Percentiles rank a stretch among this genome's conserved stretches.
phyloP scores from a whole-genome alignment of 2,888 invertebrate genomes.

The Busseola fusca region DNA sequence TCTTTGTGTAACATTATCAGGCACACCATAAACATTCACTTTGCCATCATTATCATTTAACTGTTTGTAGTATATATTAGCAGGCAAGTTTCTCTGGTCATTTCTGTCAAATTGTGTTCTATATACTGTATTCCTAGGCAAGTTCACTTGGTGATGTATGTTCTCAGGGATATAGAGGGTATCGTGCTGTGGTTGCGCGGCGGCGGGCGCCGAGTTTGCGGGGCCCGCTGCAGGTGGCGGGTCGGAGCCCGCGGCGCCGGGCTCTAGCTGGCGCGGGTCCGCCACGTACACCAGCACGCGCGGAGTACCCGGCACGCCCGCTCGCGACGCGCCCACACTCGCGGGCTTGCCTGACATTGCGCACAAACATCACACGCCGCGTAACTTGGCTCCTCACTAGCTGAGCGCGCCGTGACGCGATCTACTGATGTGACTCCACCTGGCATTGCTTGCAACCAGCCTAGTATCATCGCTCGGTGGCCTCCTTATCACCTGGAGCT shows the following conservation, averaged over 20 bases:
- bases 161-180: constrained; percentile 75
- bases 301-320: constrained; percentile 85
- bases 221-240: constrained; percentile 70
- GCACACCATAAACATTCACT: constrained; percentile 70
- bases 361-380: constrained; percentile 92
- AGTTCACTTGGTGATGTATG: constrained; percentile 71
- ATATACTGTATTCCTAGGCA: constrained; percentile 73
- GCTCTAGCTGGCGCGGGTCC: constrained; percentile 87
- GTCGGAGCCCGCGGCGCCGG: constrained; percentile 82
- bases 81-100: constrained; percentile 72
- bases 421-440: constrained; percentile 76
- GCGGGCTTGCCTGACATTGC: constrained; percentile 94
- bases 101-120: constrained; percentile 70
- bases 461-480: constrained; percentile 82
- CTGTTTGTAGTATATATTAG: constrained; percentile 77
- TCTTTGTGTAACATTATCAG: constrained; percentile 71
- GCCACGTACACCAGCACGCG: constrained; percentile 88
- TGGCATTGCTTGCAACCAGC: constrained; percentile 81
- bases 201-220: constrained; percentile 58
- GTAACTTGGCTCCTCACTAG: constrained; percentile 83
- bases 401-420: constrained; percentile 79
- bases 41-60: constrained; percentile 75
- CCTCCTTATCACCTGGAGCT: constrained; percentile 72
- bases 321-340: constrained; percentile 90
- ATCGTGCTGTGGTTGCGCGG: constrained; percentile 66